Conservation (phyloP, 2,797 vertebrate species). For the Scyliorhinus canicula region DNA sequence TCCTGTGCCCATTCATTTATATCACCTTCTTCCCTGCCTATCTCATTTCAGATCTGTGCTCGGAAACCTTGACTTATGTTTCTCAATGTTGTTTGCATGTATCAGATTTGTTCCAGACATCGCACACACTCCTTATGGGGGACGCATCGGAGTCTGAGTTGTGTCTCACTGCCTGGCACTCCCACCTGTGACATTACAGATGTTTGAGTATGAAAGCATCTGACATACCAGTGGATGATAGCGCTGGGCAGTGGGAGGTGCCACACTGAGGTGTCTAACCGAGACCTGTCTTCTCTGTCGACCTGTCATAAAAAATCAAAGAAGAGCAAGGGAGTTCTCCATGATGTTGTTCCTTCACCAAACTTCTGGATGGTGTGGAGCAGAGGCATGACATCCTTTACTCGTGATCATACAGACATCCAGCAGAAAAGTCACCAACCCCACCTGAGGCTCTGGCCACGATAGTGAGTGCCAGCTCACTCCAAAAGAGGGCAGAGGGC, state of each 20-base stretch:
- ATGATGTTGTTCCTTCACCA: no score
- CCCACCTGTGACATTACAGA: not conserved
- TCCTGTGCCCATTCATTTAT: not conserved
- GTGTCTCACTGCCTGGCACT: not conserved
- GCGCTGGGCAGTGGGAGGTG: not conserved
- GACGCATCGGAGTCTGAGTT: no score
- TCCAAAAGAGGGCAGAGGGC: no score
- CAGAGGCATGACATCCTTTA: no score
- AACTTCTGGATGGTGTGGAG: no score
- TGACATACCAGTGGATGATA: not conserved
- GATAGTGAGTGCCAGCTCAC: no score
- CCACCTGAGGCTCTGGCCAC: no score
- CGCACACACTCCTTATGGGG: not conserved
- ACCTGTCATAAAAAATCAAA: not conserved
- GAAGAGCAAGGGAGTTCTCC: not conserved
- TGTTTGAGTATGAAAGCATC: not conserved
- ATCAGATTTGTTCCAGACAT: not conserved
- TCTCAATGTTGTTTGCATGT: not conserved
- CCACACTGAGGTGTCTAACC: not conserved
- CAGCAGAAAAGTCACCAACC: no score
- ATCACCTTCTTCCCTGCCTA: not conserved
- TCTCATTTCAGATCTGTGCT: not conserved
- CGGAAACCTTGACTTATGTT: not conserved
- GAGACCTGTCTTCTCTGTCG: not conserved
- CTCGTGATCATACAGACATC: no score